Base-by-base conservation (phyloP, 2,113 vertebrate genomes). In the Origma solitaria region DNA sequence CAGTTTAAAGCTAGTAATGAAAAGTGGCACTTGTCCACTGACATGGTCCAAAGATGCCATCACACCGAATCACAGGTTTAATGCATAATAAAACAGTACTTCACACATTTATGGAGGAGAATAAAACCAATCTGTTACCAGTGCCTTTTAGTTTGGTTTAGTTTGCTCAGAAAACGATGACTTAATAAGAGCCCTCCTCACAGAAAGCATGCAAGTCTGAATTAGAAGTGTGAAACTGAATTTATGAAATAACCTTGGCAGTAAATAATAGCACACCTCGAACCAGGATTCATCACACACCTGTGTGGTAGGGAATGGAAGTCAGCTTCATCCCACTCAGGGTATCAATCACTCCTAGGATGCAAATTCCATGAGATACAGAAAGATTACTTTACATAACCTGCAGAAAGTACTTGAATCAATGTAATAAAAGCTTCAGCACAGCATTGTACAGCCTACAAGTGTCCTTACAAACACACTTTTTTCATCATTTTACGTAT, bases 201-300 rank as follows among this genome's bases (percentile, higher is more conserved):
- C 64, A 86, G 42, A 95, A 95, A 95, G 71, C 45, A 51, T 54
- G 61, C 37, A 38, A 66, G 89, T 86, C 87, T 90, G 80, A 96
- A 94, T 97, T 95, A 96, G 76, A 96, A 95, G 40, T 50, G 35
- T 60, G 92, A 96, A 94, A 71, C 84, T 85, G 91, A 91, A 96
- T 96, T 96, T 95, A 96, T 96, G 89, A 97, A 97, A 97, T 96
- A 97, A 94, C 21, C 80, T 94, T 96, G 84, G 82, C 88, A 96
- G 89, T 97, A 97, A 97, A 98, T 97, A 96, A 97, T 80, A 97
- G 79, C 58, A 77, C 88, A 91, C 65, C 95, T 96, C 90, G 78
- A 95, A 87, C 80, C 35, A 13, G 91, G 84, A 95, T 91, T 96
- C 94, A 96, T 95, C 86, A 77, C 89, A 90, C 44, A 97, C 88